These are phyloP conservation scores for Crypturellus tataupa DNA, from an alignment of 2,797 vertebrate species.

Conservation along the genomic window DNA sequence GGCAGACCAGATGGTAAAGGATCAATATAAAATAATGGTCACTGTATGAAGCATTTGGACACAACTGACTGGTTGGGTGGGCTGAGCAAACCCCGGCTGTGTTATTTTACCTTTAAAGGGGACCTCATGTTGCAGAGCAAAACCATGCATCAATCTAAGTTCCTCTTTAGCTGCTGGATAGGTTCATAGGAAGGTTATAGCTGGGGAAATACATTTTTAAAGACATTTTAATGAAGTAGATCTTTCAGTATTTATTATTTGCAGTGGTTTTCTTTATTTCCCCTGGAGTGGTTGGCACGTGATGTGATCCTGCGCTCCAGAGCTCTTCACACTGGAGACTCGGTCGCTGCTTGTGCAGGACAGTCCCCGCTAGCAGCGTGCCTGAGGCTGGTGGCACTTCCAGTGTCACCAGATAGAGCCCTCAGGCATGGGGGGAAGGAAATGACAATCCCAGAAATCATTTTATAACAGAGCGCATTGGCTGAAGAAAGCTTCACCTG, in stretches of 20 bases:
- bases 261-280: neutral
- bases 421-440: too few species aligned
- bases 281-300: neutral
- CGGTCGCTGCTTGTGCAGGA: neutral
- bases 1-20: neutral
- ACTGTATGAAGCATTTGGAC: neutral
- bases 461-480: neutral
- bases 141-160: neutral
- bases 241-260: neutral
- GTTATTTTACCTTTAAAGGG: neutral
- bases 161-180: neutral
- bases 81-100: neutral
- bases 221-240: neutral
- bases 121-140: neutral
- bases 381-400: rapidly evolving
- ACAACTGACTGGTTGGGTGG: neutral
- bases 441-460: neutral
- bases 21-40: neutral
- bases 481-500: neutral
- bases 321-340: neutral
- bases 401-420: neutral
- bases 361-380: neutral
- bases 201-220: neutral
- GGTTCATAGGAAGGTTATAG: neutral
- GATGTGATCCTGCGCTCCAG: neutral